Conservation (phyloP, 2,888 invertebrate species). For the Lottia gigantea region DNA sequence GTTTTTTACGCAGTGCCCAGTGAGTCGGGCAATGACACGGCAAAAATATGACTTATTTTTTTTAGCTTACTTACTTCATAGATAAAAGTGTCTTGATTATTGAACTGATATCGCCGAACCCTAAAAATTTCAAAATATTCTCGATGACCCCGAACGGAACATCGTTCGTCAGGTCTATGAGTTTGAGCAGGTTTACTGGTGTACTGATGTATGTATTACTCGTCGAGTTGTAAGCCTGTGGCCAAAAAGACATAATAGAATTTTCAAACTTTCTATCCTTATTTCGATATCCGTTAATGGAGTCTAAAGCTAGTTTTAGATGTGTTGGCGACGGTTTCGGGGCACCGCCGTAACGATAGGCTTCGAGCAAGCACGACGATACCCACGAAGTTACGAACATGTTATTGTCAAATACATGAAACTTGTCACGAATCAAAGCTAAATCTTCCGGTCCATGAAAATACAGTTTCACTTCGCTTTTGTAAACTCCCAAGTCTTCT, state of each 20-base stretch:
- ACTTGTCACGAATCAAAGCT: constrained; percentile 43
- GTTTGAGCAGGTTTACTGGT: constrained; percentile 39
- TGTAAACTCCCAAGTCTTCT: constrained; percentile 51
- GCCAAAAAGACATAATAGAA: constrained; percentile 59
- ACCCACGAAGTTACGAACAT: constrained; percentile 62
- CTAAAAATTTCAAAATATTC: constrained; percentile 38
- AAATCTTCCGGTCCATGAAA: constrained; percentile 47
- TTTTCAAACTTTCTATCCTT: constrained; percentile 46
- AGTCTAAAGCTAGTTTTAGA: constrained; percentile 24
- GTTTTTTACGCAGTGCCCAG: too few relatives aligned
- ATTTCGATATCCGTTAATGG: constrained; percentile 46
- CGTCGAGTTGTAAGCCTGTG: constrained; percentile 40
- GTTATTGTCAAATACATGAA: constrained; percentile 57
- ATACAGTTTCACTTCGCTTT: constrained; percentile 53
- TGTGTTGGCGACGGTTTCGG: constrained; percentile 27
- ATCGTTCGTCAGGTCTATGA: constrained; percentile 35
- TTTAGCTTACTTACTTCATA: too few relatives aligned
- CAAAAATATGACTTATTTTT: too few relatives aligned
- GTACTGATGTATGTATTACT: constrained; percentile 33
- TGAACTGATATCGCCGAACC: constrained; percentile 38
- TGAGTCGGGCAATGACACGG: too few relatives aligned
- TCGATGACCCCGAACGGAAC: constrained; percentile 41
- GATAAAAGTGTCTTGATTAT: constrained; percentile 36
- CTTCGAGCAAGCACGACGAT: constrained; percentile 49
- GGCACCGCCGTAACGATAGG: constrained; percentile 39